These are phyloP conservation scores for Aphaenogaster rudis DNA, from an alignment of 1,140 invertebrate species.

Conservation along the genomic window DNA sequence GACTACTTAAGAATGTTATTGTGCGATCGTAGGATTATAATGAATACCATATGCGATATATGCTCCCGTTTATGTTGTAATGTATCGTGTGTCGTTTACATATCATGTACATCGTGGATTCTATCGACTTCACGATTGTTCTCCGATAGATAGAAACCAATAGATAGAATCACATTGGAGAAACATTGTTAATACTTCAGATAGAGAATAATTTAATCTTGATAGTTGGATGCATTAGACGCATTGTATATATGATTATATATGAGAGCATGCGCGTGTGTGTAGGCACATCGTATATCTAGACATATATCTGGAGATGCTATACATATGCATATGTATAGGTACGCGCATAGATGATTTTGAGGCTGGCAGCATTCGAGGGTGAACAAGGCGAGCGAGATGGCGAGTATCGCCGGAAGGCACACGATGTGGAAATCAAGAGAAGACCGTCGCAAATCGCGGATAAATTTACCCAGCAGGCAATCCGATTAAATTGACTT, in stretches of 20 bases:
- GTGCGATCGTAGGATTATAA: no score
- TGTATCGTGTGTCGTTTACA: neutral
- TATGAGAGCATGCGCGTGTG: neutral
- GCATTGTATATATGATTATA: neutral
- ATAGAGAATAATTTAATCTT: conserved; percentile 8
- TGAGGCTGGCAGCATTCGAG: neutral
- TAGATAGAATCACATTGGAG: conserved; percentile 13
- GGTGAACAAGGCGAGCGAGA: neutral
- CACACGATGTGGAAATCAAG: conserved; percentile 40
- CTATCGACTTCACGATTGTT: neutral
- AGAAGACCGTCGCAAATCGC: conserved; percentile 51
- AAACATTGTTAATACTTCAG: conserved; percentile 39
- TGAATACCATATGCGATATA: neutral
- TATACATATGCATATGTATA: neutral
- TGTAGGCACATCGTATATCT: neutral
- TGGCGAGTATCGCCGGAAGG: conserved; percentile 7
- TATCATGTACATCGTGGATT: neutral
- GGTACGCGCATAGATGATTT: conserved; percentile 4
- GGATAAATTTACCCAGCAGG: conserved; percentile 51
- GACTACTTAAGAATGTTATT: neutral
- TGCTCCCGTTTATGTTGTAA: neutral
- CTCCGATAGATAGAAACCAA: neutral
- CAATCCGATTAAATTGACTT: conserved; percentile 63
- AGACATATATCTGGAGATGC: neutral
- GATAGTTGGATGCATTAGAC: neutral